Evolutionary conservation across 1,140 invertebrate species (phyloP), one percentile per base, ranked within the genome.

Genomic region (Centruroides vittatus): DNA sequence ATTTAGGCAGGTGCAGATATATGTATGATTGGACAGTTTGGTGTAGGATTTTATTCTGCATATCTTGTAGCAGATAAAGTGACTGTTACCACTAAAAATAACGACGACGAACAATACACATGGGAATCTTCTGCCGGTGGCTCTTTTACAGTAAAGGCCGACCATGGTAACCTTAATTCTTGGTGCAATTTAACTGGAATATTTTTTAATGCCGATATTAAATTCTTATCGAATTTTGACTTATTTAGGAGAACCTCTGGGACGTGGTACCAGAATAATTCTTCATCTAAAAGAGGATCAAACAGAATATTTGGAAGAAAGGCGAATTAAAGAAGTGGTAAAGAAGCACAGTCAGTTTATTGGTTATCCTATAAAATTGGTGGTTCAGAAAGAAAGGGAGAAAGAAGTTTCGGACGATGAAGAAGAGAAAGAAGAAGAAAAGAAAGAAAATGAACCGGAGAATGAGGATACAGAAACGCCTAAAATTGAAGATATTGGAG

Each of bases 271-370:
- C 4, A 91, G 89, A 74, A 91, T 96, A 70, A 81, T 86, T 10
- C 79, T 96, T 46, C 82, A 85, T 78, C 79, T 96, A 67, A 96
- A 96, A 72, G 92, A 95, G 74, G 92, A 96, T 72, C 86, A 93
- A 70, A 79, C 81, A 4, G 92, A 95, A 69, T 96, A 89, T 73
- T 73, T 91, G 53, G 93, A 98, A 73, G 94, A 98, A 73, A 80
- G 82, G 63, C 90, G 91, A 69, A 85, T 99, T 65, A 97, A 97
- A 73, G 92, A 97, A 70, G 86, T 99, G 46, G 91, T 99, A 2
- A 98, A 97, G 82, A 99, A 99, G 71, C 94, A 99, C 76, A 96
- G 92, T 6, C 94, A 99, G 76, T 99, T 99, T 75, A 99, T 99
- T 77, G 93, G 93, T 47, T 99, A 98, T 74, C 95, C 96, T 4